Evolutionary conservation across 53 echinoderm and acorn worm genomes (phyloP).

Genomic region (Astropecten irregularis): DNA sequence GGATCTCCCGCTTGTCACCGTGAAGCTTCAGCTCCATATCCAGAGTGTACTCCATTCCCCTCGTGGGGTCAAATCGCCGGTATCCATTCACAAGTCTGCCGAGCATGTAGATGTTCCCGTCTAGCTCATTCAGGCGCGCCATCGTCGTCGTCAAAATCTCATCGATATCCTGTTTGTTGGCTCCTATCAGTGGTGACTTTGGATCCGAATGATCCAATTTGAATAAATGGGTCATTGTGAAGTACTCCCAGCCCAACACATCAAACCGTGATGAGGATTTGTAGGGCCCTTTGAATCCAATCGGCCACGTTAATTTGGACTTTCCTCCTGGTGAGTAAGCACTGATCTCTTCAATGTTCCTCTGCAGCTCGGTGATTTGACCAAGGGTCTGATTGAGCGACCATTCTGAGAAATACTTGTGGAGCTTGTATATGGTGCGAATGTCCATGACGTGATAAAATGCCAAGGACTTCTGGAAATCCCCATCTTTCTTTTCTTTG

Average conservation of each 20-base stretch:
- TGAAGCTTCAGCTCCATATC: constrained; percentile 90
- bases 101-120: constrained; percentile 85
- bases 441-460: constrained; percentile 88
- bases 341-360: constrained; percentile 67
- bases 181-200: constrained; percentile 81
- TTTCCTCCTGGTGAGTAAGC: constrained; percentile 81
- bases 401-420: constrained; percentile 84
- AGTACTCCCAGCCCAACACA: constrained; percentile 94
- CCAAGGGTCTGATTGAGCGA: constrained; percentile 77
- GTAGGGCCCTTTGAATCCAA: constrained; percentile 74
- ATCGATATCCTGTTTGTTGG: constrained; percentile 93
- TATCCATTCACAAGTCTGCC: constrained; percentile 93
- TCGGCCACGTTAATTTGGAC: constrained; percentile 82
- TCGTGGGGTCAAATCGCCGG: constrained; percentile 86
- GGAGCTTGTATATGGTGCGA: constrained; percentile 89
- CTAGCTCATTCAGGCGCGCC: constrained; percentile 83
- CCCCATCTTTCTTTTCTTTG: constrained; percentile 72
- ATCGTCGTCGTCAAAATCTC: constrained; percentile 91
- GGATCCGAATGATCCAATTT: constrained; percentile 62
- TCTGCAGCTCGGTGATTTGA: constrained; percentile 70
- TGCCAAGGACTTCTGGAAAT: constrained; percentile 74
- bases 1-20: constrained; percentile 83
- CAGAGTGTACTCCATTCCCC: constrained; percentile 96
- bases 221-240: constrained; percentile 95
- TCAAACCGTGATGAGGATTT: constrained; percentile 88